These are phyloP conservation scores for Rynchops niger DNA, from an alignment of 2,113 vertebrate genomes.

Conservation along the genomic window DNA sequence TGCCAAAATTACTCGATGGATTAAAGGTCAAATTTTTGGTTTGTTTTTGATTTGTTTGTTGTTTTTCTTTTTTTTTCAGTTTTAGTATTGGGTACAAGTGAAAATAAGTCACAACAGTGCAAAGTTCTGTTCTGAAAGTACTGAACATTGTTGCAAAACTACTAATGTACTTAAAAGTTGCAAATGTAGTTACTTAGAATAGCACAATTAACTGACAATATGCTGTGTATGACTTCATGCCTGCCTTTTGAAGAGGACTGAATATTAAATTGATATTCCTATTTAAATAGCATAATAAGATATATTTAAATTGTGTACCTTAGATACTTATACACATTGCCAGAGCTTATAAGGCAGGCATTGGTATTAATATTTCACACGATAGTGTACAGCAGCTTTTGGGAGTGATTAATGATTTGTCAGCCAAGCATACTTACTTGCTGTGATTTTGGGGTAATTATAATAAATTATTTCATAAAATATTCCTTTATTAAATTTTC, in stretches of 20 bases:
- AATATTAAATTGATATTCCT: background rate
- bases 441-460: background rate
- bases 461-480: background rate
- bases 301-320: background rate
- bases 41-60: background rate
- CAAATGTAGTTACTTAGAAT: background rate
- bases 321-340: background rate
- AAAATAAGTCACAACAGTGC: background rate
- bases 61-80: background rate
- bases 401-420: background rate
- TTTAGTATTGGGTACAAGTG: background rate
- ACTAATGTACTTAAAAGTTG: background rate
- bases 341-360: background rate
- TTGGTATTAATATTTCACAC: background rate
- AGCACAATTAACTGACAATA: background rate
- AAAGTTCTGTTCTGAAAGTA: background rate
- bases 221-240: background rate
- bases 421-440: background rate
- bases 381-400: background rate
- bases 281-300: background rate
- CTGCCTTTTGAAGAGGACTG: background rate
- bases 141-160: background rate
- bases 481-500: background rate
- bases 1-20: background rate
- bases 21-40: background rate